Evolutionary conservation across 1,140 invertebrate genomes (phyloP).

Genomic region (Drosophila ficusphila): DNA sequence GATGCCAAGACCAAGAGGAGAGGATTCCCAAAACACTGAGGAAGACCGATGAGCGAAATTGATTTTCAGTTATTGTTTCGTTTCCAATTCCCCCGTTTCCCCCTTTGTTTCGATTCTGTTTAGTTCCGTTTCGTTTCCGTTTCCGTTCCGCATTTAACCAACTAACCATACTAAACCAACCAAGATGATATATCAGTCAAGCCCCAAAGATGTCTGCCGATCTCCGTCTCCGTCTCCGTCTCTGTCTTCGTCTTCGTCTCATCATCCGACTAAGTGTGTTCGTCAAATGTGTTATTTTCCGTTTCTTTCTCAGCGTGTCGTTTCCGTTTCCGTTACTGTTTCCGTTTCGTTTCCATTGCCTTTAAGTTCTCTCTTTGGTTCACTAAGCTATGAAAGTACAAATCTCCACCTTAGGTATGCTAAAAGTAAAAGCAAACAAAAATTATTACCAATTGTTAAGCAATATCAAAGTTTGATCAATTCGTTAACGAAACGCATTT

Average conservation of each 20-base stretch:
- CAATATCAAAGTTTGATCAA: conserved; percentile 67
- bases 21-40: conserved; percentile 16
- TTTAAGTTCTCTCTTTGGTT: conserved; percentile 27
- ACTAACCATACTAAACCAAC: conserved; percentile 79
- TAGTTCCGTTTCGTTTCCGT: conserved; percentile 26
- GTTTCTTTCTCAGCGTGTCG: conserved; percentile 39
- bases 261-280: conserved; percentile 70
- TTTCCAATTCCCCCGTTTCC: conserved; percentile 6
- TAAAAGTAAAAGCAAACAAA: conserved; percentile 39
- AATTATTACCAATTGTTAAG: conserved; percentile 46
- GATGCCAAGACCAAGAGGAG: conserved; percentile 34
- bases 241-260: conserved; percentile 44
- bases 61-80: conserved; percentile 7
- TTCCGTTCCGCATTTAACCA: conserved; percentile 60
- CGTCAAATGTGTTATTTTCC: conserved; percentile 73
- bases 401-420: conserved; percentile 55
- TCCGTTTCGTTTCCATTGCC: conserved; percentile 42
- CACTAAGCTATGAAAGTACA: conserved; percentile 43
- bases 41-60: conserved; percentile 31
- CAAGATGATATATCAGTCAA: conserved; percentile 44
- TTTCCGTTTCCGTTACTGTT: conserved; percentile 42
- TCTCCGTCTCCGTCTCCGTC: conserved; percentile 32
- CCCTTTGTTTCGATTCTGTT: conserved; percentile 11
- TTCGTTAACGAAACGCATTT: conserved; percentile 82
- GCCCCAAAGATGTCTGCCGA: conserved; percentile 50